phyloP scores from a whole-genome alignment of 37 sponge, comb jelly and placozoan species.

The Tethya wilhelma region DNA sequence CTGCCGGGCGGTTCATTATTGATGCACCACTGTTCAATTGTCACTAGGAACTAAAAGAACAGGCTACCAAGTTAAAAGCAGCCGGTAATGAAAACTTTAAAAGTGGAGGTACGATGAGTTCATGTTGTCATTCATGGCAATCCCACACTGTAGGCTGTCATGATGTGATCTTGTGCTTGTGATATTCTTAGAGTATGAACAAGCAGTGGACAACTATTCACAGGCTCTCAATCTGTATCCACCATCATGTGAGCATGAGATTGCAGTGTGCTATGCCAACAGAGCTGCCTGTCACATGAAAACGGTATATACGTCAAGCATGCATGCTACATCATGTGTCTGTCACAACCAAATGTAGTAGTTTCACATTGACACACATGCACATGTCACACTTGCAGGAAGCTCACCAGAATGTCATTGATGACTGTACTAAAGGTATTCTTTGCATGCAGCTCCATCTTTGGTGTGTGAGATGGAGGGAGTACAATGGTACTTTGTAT shows the following conservation, averaged over 20 bases:
- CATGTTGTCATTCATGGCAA: background rate
- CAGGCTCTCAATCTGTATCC: conserved; percentile 72
- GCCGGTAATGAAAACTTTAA: conserved; percentile 74
- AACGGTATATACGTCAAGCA: conserved; percentile 28
- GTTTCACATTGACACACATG: background rate
- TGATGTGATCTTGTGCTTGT: background rate
- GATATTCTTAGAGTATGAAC: conserved; percentile 54
- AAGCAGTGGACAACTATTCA: conserved; percentile 63
- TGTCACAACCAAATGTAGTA: background rate
- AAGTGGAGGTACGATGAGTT: conserved; percentile 68
- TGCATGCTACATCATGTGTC: too few relatives aligned
- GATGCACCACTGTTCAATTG: background rate
- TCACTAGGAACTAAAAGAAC: conserved; percentile 52
- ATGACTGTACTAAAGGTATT: conserved; percentile 78
- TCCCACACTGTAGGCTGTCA: background rate
- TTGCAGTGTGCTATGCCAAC: conserved; percentile 80
- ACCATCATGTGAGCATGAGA: conserved; percentile 52
- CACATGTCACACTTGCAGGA: conserved; percentile 18
- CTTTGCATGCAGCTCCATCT: background rate
- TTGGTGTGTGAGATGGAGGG: background rate
- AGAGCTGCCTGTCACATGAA: conserved; percentile 86
- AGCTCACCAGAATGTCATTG: conserved; percentile 60
- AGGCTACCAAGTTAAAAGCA: conserved; percentile 51
- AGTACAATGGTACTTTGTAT: background rate
- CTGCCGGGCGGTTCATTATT: too few relatives aligned